Conservation (phyloP, 2,888 invertebrate genomes). For the Hydraecia micacea region DNA sequence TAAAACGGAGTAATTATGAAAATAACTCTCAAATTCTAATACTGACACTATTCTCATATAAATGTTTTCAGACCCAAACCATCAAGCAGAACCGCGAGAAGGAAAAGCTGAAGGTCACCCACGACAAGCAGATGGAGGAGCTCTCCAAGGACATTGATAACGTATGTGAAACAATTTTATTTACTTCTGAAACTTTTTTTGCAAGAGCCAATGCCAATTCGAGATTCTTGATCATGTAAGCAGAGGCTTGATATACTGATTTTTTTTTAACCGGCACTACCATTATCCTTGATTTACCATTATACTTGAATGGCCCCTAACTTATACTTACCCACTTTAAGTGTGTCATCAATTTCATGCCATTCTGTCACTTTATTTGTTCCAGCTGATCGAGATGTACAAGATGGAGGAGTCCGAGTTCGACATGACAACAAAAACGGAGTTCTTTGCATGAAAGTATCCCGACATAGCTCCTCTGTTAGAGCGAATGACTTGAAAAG, state of each 20-base stretch:
- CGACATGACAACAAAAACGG: constrained; percentile 96
- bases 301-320: too few relatives aligned
- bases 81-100: constrained; percentile 97
- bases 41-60: background rate
- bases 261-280: background rate
- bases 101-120: constrained; percentile 97
- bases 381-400: constrained; percentile 97
- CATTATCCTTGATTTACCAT: too few relatives aligned
- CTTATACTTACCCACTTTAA: background rate
- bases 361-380: constrained; percentile 66
- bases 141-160: constrained; percentile 96
- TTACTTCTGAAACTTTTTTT: background rate
- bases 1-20: background rate
- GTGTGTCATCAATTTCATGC: background rate
- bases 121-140: constrained; percentile 97
- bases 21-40: background rate
- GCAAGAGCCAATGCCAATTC: background rate
- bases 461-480: constrained; percentile 86
- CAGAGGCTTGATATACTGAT: background rate
- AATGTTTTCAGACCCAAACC: constrained; percentile 91
- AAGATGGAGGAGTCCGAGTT: constrained; percentile 98
- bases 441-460: constrained; percentile 96
- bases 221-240: background rate
- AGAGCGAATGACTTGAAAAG: constrained; percentile 82
- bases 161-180: constrained; percentile 86